Conservation (phyloP, 35 echinoderm and acorn worm genomes). For the Chiridota heheva region DNA sequence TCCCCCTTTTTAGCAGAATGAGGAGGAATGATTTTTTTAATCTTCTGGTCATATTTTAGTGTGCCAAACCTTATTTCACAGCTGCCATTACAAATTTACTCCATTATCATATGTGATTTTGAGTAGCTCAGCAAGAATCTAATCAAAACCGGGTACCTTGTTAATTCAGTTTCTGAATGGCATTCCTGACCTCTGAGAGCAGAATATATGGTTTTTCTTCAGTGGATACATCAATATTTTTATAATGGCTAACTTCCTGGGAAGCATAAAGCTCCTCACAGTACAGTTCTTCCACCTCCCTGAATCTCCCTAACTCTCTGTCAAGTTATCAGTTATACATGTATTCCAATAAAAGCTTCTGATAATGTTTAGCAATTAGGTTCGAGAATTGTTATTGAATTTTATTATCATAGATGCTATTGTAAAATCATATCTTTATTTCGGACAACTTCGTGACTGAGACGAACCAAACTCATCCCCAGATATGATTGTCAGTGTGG, state of each 20-base stretch:
- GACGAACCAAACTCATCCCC: no score
- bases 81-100: not conserved
- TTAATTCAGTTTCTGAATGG: slow-evolving; percentile 34
- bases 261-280: slow-evolving; percentile 22
- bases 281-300: slow-evolving; percentile 14
- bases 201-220: slow-evolving; percentile 27
- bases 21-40: slow-evolving; percentile 14
- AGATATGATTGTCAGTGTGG: no score
- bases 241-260: not conserved
- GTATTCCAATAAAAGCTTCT: no score
- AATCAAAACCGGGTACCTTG: slow-evolving; percentile 23
- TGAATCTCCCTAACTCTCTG: not conserved
- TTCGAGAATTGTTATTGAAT: no score
- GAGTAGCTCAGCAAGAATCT: slow-evolving; percentile 21
- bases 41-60: slow-evolving; percentile 44
- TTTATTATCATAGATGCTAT: no score
- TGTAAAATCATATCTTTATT: no score
- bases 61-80: slow-evolving; percentile 50
- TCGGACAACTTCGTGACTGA: no score
- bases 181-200: slow-evolving; percentile 37
- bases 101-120: slow-evolving; percentile 30
- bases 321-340: no score
- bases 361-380: no score
- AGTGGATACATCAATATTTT: not conserved
- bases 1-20: slow-evolving; percentile 52